Evolutionary conservation across 2,797 vertebrate species (phyloP), one percentile per base, ranked within the genome.

Genomic region (Pseudomugil tenellus): DNA sequence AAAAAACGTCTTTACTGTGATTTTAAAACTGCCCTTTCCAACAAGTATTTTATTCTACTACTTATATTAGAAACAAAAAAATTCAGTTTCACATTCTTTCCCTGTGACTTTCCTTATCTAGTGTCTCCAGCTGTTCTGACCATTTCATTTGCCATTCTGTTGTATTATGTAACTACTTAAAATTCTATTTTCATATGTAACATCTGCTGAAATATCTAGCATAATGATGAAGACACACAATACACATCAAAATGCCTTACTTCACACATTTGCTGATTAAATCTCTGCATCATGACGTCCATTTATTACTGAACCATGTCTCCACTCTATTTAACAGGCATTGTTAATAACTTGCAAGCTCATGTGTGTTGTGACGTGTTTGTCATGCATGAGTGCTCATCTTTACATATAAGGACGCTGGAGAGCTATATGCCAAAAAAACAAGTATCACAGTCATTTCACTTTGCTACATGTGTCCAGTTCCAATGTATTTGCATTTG

Each of bases 401-500:
- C 61, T 72, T 67, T 66, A 49, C 48, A 35, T 41, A 55, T 25
- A 2, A 19, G 43, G 53, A 57, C 52, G 53, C 60, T 65, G 62
- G 51, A 32, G 49, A 76, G 54, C 55, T 32, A 57, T 26, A 21
- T 66, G 63, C 14, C 43, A 70, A 67, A 57, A 52, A 43, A 66
- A 31, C 63, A 61, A 61, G 17, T 52, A 26, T 64, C 32, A 3
- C 35, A 21, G 39, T 63, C 68, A 43, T 66, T 72, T 75, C 58
- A 41, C 35, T 61, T 31, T 64, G 53, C 48, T 34, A 6, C n/a
- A 10, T 75, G 63, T 66, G 60, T 78, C 57, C 71, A 46, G 61
- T 73, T 72, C 58, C 52, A 62, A 66, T 78, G 76, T 80, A 46
- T 86, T 77, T 77, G 39, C 70, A 76, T 67, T 80, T 67, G 68